Percentiles rank a stretch among this genome's conserved stretches.
phyloP scores from a whole-genome alignment of 2,888 invertebrate genomes.

The Zygaena filipendulae region DNA sequence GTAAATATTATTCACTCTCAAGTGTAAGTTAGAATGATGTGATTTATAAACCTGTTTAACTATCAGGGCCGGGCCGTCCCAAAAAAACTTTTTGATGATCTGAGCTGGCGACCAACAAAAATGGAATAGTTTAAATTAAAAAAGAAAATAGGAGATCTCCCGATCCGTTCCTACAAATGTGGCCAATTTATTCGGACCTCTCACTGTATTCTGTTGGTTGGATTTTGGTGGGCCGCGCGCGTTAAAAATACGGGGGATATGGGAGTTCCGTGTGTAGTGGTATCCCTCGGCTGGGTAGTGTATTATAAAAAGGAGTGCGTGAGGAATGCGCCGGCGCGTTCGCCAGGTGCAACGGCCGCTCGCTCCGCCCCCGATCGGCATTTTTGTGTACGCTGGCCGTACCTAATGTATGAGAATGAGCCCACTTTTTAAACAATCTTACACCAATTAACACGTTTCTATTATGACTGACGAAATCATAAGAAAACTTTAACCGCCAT shows the following conservation, averaged over 20 bases:
- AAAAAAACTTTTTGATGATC: slow-evolving; percentile 36
- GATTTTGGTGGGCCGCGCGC: slow-evolving; percentile 28
- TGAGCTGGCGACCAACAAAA: slow-evolving; percentile 34
- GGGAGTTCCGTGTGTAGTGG: slow-evolving; percentile 35
- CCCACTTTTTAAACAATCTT: slow-evolving; percentile 31
- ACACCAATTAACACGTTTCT: slow-evolving; percentile 20
- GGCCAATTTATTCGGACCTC: slow-evolving; percentile 27
- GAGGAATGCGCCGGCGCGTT: slow-evolving; percentile 56
- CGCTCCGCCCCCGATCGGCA: slow-evolving; percentile 49
- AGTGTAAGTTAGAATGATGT: too few relatives aligned
- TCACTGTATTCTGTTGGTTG: slow-evolving; percentile 23
- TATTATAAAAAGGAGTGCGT: slow-evolving; percentile 64
- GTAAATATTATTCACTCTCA: too few relatives aligned
- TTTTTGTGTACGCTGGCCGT: slow-evolving; percentile 56
- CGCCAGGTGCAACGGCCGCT: slow-evolving; percentile 63
- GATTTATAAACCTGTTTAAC: too few relatives aligned
- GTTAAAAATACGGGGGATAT: slow-evolving; percentile 22
- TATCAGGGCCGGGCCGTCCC: too few relatives aligned
- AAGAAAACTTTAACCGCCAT: slow-evolving; percentile 6
- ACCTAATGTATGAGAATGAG: slow-evolving; percentile 42
- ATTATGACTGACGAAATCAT: slow-evolving; percentile 12
- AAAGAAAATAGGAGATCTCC: slow-evolving; percentile 38
- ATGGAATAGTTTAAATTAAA: slow-evolving; percentile 41
- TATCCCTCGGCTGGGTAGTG: slow-evolving; percentile 26
- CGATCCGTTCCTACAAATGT: slow-evolving; percentile 10